Conservation (phyloP, 1,140 invertebrate genomes). For the Saxidomus purpurata region DNA sequence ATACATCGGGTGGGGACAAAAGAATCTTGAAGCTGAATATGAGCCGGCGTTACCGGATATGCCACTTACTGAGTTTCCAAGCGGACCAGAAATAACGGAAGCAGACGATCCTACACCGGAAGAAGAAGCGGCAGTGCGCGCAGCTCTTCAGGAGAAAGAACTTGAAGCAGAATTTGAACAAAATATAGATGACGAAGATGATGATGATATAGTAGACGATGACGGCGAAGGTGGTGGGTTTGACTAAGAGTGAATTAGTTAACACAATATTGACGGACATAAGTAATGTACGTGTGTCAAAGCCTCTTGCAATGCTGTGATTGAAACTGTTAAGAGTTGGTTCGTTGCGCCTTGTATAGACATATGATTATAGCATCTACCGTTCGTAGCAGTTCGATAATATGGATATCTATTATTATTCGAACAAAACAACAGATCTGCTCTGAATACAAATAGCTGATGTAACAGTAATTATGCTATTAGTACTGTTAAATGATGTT, state of each 20-base stretch:
- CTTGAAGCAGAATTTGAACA: conserved; percentile 67
- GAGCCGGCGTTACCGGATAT: conserved; percentile 70
- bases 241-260: not conserved
- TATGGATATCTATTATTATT: too few species aligned
- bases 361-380: too few species aligned
- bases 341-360: too few species aligned
- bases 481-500: too few species aligned
- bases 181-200: conserved; percentile 62
- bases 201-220: conserved; percentile 42
- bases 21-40: conserved; percentile 68
- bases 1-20: conserved; percentile 79
- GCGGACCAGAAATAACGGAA: conserved; percentile 78
- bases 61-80: conserved; percentile 76
- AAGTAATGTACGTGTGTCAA: too few species aligned
- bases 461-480: too few species aligned
- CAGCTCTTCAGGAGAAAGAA: conserved; percentile 69
- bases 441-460: too few species aligned
- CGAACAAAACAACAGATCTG: too few species aligned
- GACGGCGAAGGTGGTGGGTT: not conserved
- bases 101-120: conserved; percentile 76
- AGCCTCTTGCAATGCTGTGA: too few species aligned
- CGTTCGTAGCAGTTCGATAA: too few species aligned
- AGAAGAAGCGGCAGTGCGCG: conserved; percentile 74
- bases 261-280: too few species aligned
- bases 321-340: too few species aligned